Conservation (phyloP, 2,113 vertebrate species). For the Sceloporus tristichus region DNA sequence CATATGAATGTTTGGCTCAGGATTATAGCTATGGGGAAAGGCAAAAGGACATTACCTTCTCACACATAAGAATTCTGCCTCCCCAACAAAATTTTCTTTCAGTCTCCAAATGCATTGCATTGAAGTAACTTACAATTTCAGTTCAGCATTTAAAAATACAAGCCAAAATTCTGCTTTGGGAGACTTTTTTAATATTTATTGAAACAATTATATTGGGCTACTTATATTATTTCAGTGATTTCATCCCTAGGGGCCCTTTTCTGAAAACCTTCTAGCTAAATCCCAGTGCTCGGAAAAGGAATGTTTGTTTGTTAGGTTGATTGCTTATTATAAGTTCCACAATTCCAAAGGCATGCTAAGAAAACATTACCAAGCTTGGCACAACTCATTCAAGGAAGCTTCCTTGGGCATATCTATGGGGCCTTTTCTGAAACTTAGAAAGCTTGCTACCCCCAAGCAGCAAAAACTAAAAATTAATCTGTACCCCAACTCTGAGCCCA, state of each 20-base stretch:
- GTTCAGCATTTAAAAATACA: neutral
- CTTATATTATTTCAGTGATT: neutral
- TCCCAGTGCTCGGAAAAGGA: too few species aligned
- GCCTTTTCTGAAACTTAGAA: neutral
- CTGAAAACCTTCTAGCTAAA: neutral
- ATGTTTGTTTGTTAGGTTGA: neutral
- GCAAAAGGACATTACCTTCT: too few species aligned
- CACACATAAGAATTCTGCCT: too few species aligned
- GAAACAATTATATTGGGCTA: neutral
- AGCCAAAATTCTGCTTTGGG: neutral
- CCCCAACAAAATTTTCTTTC: neutral
- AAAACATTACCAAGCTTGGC: too few species aligned
- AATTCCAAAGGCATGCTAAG: too few species aligned
- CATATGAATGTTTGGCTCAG: neutral
- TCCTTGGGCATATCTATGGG: too few species aligned
- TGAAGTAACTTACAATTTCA: neutral
- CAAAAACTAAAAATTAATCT: constrained; percentile 6
- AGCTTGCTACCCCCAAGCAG: neutral
- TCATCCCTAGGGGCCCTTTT: too few species aligned
- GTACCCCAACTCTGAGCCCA: neutral
- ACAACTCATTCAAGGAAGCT: neutral
- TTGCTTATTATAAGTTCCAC: too few species aligned
- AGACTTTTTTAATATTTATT: neutral
- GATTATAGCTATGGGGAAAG: too few species aligned
- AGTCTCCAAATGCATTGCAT: neutral